Percentiles rank a stretch among this genome's conserved stretches.
These are phyloP conservation scores for Lobophora halterata DNA, from an alignment of 2,888 invertebrate genomes.

Conservation along the genomic window DNA sequence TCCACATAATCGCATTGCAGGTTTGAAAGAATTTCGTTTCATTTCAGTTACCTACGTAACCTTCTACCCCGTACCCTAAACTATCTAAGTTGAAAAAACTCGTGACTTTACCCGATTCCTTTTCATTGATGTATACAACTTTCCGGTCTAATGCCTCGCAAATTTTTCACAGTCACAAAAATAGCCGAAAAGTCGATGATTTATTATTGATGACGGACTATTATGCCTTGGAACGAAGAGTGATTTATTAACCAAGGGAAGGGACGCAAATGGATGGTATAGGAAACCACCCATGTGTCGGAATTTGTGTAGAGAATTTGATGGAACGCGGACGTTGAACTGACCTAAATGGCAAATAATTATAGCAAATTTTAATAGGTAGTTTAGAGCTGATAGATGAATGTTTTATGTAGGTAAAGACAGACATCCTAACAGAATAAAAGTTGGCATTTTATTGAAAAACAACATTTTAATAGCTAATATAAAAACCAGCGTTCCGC, in stretches of 20 bases:
- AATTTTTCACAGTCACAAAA: slow-evolving; percentile 25
- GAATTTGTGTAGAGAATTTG: slow-evolving; percentile 13
- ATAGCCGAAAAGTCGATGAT: slow-evolving; percentile 25
- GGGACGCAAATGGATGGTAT: slow-evolving; percentile 26
- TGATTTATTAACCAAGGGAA: slow-evolving; percentile 29
- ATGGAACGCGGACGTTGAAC: slow-evolving; percentile 6
- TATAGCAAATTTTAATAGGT: too few relatives aligned
- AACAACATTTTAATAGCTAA: too few relatives aligned
- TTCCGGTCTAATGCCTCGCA: slow-evolving; percentile 16
- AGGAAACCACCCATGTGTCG: slow-evolving; percentile 15
- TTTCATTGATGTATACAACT: slow-evolving; percentile 12
- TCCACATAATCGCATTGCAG: too few relatives aligned
- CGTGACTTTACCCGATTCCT: slow-evolving; percentile 2
- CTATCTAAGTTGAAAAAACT: slow-evolving; percentile 7
- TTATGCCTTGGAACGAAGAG: slow-evolving; percentile 24
- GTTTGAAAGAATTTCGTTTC: too few relatives aligned
- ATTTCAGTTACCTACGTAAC: too few relatives aligned
- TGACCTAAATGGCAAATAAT: slow-evolving; percentile 1
- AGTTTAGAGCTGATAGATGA: too few relatives aligned
- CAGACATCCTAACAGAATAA: too few relatives aligned
- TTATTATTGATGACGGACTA: slow-evolving; percentile 31
- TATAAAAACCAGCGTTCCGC: too few relatives aligned
- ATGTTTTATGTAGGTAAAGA: too few relatives aligned
- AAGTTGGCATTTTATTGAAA: too few relatives aligned
- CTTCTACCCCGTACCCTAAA: too few relatives aligned